Percentiles rank a stretch among this genome's conserved stretches.
Evolutionary conservation across 2,797 vertebrate species (phyloP).

Genomic region (Fistularia commersonii): DNA sequence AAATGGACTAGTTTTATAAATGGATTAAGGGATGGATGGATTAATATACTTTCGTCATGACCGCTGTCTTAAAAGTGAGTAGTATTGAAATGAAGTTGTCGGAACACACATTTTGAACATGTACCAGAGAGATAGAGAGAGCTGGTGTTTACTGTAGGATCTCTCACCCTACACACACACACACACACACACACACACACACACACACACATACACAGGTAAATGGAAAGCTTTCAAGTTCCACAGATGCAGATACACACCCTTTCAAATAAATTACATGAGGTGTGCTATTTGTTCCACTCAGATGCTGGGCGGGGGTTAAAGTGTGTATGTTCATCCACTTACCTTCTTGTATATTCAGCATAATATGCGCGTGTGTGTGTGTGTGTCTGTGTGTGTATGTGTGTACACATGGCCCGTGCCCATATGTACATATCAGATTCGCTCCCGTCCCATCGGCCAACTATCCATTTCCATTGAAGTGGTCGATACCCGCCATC

Average conservation of each 20-base stretch:
- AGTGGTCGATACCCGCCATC: conserved; percentile 69
- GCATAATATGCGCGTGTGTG: neutral
- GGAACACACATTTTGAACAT: too few species aligned
- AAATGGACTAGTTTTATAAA: too few species aligned
- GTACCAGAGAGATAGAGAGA: too few species aligned
- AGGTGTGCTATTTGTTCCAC: conserved; percentile 15
- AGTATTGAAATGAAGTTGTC: too few species aligned
- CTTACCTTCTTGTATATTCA: neutral
- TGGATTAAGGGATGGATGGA: too few species aligned
- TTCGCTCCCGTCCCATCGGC: conserved; percentile 26
- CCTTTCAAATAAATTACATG: conserved; percentile 13
- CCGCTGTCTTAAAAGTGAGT: too few species aligned
- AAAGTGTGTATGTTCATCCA: conserved; percentile 4
- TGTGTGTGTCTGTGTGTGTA: conserved; percentile 8
- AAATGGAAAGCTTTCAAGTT: neutral
- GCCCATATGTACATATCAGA: conserved; percentile 41
- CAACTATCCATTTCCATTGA: conserved; percentile 50
- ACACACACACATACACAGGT: conserved; percentile 1
- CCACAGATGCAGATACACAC: neutral
- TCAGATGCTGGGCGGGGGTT: conserved; percentile 9
- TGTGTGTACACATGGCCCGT: conserved; percentile 24
- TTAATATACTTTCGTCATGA: too few species aligned
- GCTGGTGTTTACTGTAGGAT: too few species aligned
- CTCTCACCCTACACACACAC: too few species aligned
- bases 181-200: neutral